A percentile compares a stretch with the other conserved stretches of the same genome.
Conservation (phyloP, 1,140 invertebrate genomes). For the Brachionus paranguensis region DNA sequence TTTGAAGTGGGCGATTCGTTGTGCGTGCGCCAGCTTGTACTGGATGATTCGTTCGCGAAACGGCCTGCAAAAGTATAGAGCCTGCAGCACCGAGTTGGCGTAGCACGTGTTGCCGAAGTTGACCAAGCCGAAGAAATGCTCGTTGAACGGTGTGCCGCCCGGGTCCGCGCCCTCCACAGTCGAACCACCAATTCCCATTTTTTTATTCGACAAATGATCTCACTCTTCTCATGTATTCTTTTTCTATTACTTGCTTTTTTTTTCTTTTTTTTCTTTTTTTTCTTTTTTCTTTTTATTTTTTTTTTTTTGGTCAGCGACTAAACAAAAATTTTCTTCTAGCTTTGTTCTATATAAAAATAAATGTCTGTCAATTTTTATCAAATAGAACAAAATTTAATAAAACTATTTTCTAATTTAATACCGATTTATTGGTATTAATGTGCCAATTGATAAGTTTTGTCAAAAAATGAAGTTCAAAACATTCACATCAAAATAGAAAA, state of each 20-base stretch:
- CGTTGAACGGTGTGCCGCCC: background rate
- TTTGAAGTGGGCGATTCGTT: conserved; percentile 41
- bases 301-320: too few relatives aligned
- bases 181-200: conserved; percentile 29
- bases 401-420: background rate
- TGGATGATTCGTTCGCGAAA: conserved; percentile 96
- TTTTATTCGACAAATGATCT: background rate
- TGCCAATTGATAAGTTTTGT: background rate
- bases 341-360: too few relatives aligned
- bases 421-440: conserved; percentile 9
- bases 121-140: conserved; percentile 22
- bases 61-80: conserved; percentile 95
- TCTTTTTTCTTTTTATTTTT: too few relatives aligned
- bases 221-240: background rate
- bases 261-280: background rate
- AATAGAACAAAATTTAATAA: too few relatives aligned
- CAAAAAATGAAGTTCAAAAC: too few relatives aligned
- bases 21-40: conserved; percentile 65
- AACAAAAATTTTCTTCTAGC: too few relatives aligned
- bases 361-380: too few relatives aligned
- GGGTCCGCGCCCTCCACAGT: background rate
- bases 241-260: background rate
- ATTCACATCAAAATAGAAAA: too few relatives aligned
- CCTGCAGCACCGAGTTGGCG: conserved; percentile 97
- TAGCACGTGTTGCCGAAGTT: conserved; percentile 98